Percentiles rank a stretch among this genome's conserved stretches.
phyloP scores from a whole-genome alignment of 2,888 invertebrate genomes.

The Formica aserva region DNA sequence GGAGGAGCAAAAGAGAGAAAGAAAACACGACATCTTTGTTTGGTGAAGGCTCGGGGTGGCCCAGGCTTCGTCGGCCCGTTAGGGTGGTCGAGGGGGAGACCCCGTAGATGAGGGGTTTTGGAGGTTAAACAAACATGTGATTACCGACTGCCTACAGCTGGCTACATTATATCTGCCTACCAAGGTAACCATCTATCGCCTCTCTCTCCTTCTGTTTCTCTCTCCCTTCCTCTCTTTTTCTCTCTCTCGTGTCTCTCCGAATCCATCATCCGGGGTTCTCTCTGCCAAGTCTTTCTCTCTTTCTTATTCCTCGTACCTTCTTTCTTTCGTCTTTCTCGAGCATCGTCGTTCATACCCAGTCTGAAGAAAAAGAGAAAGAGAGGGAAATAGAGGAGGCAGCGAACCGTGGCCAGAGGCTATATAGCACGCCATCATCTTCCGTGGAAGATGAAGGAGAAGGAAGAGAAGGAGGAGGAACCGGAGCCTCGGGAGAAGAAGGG shows the following conservation, averaged over 20 bases:
- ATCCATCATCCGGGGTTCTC: slow-evolving; percentile 71
- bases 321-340: slow-evolving; percentile 40
- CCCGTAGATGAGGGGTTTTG: slow-evolving; percentile 85
- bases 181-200: slow-evolving; percentile 81
- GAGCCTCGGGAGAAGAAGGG: slow-evolving; percentile 48
- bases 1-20: slow-evolving; percentile 67
- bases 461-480: slow-evolving; percentile 49
- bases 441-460: slow-evolving; percentile 57
- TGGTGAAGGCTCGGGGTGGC: slow-evolving; percentile 82
- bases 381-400: slow-evolving; percentile 62
- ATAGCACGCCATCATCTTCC: slow-evolving; percentile 74
- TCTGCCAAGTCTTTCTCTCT: slow-evolving; percentile 40
- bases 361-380: slow-evolving; percentile 45
- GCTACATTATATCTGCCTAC: slow-evolving; percentile 84
- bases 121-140: slow-evolving; percentile 86
- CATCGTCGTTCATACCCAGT: slow-evolving; percentile 37
- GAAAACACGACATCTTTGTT: slow-evolving; percentile 80
- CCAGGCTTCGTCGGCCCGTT: slow-evolving; percentile 77
- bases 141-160: slow-evolving; percentile 85
- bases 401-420: slow-evolving; percentile 70
- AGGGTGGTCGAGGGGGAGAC: slow-evolving; percentile 78
- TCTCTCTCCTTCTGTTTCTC: slow-evolving; percentile 62
- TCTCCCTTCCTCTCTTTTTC: slow-evolving; percentile 52
- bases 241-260: slow-evolving; percentile 59
- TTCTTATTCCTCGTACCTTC: not conserved